phyloP scores from a whole-genome alignment of 2,797 vertebrate species.

The Taeniopygia guttata region DNA sequence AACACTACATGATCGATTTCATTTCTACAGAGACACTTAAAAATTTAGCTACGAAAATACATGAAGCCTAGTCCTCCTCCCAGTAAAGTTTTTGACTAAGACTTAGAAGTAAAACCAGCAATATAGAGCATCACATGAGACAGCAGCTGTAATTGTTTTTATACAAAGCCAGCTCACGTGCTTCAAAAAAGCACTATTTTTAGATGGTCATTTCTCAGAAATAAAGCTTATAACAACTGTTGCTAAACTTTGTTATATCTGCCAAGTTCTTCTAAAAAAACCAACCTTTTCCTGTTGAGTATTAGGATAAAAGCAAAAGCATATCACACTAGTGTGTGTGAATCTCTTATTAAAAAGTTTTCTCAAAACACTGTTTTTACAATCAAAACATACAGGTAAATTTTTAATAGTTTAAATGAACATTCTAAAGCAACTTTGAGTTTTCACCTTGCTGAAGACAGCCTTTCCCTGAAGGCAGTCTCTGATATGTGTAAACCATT shows the following conservation, averaged over 20 bases:
- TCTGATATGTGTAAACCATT: background rate
- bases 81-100: background rate
- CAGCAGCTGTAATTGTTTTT: background rate
- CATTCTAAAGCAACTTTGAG: background rate
- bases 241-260: background rate
- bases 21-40: background rate
- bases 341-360: background rate
- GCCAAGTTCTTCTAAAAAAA: background rate
- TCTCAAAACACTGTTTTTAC: background rate
- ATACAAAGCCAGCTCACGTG: background rate
- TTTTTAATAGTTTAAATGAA: background rate
- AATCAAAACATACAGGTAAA: background rate
- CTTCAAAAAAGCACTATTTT: background rate
- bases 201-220: background rate
- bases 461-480: background rate
- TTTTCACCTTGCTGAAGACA: background rate
- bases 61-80: background rate
- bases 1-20: rapidly evolving
- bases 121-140: background rate
- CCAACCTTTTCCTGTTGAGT: background rate
- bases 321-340: background rate
- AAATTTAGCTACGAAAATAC: background rate
- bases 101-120: background rate
- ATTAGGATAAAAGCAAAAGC: background rate
- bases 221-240: background rate